Evolutionary conservation across 2,888 invertebrate genomes (phyloP), one percentile per base, ranked within the genome.

Genomic region (Mechanitis messenoides): DNA sequence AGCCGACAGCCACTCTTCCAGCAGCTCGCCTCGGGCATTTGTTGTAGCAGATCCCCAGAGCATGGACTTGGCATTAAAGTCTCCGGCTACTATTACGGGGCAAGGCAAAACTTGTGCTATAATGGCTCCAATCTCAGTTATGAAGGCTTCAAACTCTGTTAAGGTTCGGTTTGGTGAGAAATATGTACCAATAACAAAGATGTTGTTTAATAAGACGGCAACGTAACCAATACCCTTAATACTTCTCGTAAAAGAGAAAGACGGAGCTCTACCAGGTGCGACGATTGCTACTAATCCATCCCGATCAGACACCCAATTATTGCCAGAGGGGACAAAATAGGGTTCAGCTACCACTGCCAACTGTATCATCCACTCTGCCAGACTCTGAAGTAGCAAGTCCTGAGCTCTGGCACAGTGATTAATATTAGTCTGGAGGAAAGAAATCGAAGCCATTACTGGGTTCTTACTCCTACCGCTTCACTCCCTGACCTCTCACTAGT

Each of bases 341-440:
- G 69, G 69, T 59, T 72, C 71, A 2, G 67, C 59, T 2, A 69
- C 66, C 5, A 69, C 59, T 1, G 63, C 66, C 1, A 69, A 42
- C 3, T 63, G 56, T 56, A 65, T 53, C 20, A 45, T 58, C 47
- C 55, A 46, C 56, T 65, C 62, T 55, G 58, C 53, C 47, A 61
- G 31, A 4, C 60, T 57, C 45, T 64, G 65, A 38, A 68, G 46
- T 0, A 67, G 47, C 7, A 67, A 53, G 28, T 58, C 31, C 59
- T 62, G 65, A 7, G 62, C 62, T 45, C 28, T 57, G 50, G 55
- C 60, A 45, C 63, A 65, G 53, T 64, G 64, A 55, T 64, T 64
- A 20, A 61, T 33, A 55, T 66, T 66, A 31, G 55, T 33, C 55
- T 64, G 63, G 7, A 62, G 59, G 11, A 60, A 42, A 45, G 28